Base-by-base conservation (phyloP, 2,888 invertebrate species). In the Seira sanloemensis region DNA sequence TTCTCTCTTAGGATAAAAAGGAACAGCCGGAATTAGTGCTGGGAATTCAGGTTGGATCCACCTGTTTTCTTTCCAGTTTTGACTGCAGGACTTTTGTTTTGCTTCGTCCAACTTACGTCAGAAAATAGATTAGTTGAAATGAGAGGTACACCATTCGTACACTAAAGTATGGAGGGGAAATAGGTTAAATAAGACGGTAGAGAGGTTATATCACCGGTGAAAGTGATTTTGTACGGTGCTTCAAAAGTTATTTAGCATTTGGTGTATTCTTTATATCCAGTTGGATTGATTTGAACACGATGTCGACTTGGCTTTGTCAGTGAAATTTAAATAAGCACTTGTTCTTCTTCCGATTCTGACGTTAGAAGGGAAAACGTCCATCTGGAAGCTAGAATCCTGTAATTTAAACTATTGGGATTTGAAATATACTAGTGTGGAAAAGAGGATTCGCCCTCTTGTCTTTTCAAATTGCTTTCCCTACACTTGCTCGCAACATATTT, bases 61-160 rank as follows among this genome's bases (percentile, higher is more conserved):
- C 72, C 79, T 79, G 79, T 26, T 79, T 66, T 23, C 50, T 66
- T 23, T 78, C 65, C 62, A 19, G 58, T 37, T 19, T 68, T 1
- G 18, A 12, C 5, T 37, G 37, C 4, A 37, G 12, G 12, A 37
- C 37, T 37, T 37, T 37, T 37, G 12, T 37, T 37, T 37, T 37
- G 37, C 5, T 7, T 37, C 37, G 5, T 72, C 54, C 54, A 54
- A 54, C 50, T 72, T 72, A 54, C 72, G 72, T 72, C 72, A 72
- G 72, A 58, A 72, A 69, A 72, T 54, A 25, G 72, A 25, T 54
- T 72, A 54, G 50, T 54, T 72, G 72, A 1, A 19, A 23, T 65
- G 19, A 12, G 9, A 16, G n/a, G n/a, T n/a, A n/a, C n/a, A n/a
- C n/a, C n/a, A n/a, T n/a, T n/a, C n/a, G n/a, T n/a, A n/a, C n/a